Percentiles rank a stretch among this genome's conserved stretches.
Evolutionary conservation across 2,113 vertebrate species (phyloP).

Genomic region (Tor tambroides): DNA sequence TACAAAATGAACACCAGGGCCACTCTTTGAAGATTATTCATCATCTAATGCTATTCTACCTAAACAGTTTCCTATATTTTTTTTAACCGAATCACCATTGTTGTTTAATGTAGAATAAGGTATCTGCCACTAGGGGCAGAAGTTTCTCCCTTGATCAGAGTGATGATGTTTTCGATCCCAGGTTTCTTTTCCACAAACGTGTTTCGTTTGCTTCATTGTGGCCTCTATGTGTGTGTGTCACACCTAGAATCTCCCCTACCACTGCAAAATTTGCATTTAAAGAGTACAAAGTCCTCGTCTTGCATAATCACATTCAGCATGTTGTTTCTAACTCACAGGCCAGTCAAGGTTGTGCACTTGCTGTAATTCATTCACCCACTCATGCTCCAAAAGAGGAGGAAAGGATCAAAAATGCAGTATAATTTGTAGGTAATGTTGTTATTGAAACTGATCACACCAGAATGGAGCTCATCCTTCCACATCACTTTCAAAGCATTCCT

Average conservation of each 20-base stretch:
- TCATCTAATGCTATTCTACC: background rate
- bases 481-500: conserved; percentile 36
- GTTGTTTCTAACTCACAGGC: background rate
- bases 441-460: conserved; percentile 25
- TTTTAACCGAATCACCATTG: background rate
- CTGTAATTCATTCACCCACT: background rate
- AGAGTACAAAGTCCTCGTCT: background rate
- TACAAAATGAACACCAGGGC: background rate
- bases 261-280: background rate
- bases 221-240: background rate
- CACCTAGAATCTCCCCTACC: background rate
- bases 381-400: background rate
- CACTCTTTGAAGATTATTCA: background rate
- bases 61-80: background rate
- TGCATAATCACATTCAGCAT: background rate
- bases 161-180: too few species aligned
- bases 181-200: background rate
- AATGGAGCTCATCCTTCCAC: conserved; percentile 33
- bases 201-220: background rate
- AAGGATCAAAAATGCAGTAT: conserved; percentile 22
- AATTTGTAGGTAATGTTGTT: conserved; percentile 42
- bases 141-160: background rate
- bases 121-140: background rate
- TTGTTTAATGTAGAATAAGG: background rate
- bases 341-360: background rate